Percentiles rank a stretch among this genome's conserved stretches.
These are phyloP conservation scores for Melanaphis sacchari DNA, from an alignment of 1,140 invertebrate genomes.

Conservation along the genomic window DNA sequence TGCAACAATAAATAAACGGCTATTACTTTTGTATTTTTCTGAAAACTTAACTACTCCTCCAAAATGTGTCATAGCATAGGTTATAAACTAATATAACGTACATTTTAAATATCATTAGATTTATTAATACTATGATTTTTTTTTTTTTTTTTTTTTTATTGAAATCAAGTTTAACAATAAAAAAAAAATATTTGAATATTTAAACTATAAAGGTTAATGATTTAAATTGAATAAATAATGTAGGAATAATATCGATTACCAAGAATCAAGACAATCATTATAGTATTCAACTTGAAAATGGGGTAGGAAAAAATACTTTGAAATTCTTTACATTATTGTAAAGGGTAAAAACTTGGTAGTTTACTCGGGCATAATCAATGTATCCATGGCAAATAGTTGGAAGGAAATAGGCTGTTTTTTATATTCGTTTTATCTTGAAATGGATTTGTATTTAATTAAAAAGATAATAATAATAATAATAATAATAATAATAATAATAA, in stretches of 20 bases:
- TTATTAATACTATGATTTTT: background rate
- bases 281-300: background rate
- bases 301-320: background rate
- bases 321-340: conserved; percentile 12
- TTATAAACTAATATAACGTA: background rate
- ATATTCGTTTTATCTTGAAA: conserved; percentile 2
- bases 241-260: background rate
- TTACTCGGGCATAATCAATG: background rate
- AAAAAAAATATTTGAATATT: background rate
- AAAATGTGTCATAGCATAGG: background rate
- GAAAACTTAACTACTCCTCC: background rate
- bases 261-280: background rate
- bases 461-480: background rate
- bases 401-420: background rate
- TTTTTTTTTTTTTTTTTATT: background rate
- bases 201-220: background rate
- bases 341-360: background rate
- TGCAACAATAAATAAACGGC: background rate
- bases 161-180: background rate
- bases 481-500: conserved; percentile 5
- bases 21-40: background rate
- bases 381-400: background rate
- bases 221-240: background rate
- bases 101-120: background rate
- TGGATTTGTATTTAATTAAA: conserved; percentile 40